phyloP scores from a whole-genome alignment of 2,888 invertebrate species.

The Ennomos erosarius region DNA sequence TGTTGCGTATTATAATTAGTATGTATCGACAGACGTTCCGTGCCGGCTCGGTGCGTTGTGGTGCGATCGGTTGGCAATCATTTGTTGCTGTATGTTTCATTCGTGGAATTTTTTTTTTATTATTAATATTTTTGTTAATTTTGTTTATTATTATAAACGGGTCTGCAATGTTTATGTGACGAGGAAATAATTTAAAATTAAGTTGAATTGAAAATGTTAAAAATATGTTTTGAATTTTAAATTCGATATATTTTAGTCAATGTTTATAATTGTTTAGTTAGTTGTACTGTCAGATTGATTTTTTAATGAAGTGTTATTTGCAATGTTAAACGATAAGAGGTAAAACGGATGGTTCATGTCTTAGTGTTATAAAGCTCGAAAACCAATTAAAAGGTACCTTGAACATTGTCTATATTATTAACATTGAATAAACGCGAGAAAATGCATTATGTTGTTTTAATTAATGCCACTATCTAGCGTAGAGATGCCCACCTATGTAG shows the following conservation, averaged over 20 bases:
- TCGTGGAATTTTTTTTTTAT: constrained; percentile 76
- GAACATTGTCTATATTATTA: constrained; percentile 86
- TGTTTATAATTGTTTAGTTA: constrained; percentile 76
- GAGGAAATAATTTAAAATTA: constrained; percentile 72
- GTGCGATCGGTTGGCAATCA: constrained; percentile 56
- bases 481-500: no score
- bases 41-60: constrained; percentile 26
- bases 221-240: constrained; percentile 74
- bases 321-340: constrained; percentile 79
- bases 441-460: constrained; percentile 53
- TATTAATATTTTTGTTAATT: constrained; percentile 77
- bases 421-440: constrained; percentile 85
- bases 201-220: constrained; percentile 73
- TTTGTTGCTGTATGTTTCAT: constrained; percentile 72
- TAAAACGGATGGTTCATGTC: constrained; percentile 78
- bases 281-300: constrained; percentile 74
- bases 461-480: constrained; percentile 29
- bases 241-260: constrained; percentile 82
- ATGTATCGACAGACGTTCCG: constrained; percentile 48
- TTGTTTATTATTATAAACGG: constrained; percentile 80
- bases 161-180: constrained; percentile 80
- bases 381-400: constrained; percentile 85
- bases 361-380: constrained; percentile 82
- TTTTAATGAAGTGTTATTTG: constrained; percentile 79
- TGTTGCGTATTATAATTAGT: constrained; percentile 84